Evolutionary conservation across 2,888 invertebrate species (phyloP).

Genomic region (Lasioglossum figueresi): DNA sequence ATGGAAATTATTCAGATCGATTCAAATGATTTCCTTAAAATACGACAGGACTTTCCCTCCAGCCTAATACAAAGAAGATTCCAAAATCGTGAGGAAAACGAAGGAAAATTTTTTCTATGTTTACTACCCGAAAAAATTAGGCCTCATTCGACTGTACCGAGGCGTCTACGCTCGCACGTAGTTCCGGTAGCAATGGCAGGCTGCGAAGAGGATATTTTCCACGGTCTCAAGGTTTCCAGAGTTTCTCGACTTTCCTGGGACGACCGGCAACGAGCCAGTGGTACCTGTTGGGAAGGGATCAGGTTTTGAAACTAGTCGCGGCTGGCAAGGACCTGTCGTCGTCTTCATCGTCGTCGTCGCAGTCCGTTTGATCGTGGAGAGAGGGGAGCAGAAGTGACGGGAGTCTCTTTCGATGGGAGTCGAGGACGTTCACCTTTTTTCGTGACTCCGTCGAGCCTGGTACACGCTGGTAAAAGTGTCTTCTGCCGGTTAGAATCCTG

Average conservation of each 20-base stretch:
- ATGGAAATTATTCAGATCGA: too few species aligned
- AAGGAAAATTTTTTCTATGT: too few species aligned
- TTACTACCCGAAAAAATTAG: too few species aligned
- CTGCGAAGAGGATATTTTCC: neutral
- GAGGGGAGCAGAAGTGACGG: conserved; percentile 71
- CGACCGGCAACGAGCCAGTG: conserved; percentile 21
- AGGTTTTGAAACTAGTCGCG: conserved; percentile 70
- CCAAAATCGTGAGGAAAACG: too few species aligned
- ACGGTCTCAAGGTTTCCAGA: conserved; percentile 60
- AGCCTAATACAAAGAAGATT: too few species aligned
- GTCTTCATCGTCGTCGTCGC: conserved; percentile 27
- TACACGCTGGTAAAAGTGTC: conserved; percentile 72
- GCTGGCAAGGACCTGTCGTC: conserved; percentile 41
- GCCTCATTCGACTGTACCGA: neutral
- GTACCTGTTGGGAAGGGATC: conserved; percentile 60
- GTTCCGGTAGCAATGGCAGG: neutral
- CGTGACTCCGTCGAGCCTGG: conserved; percentile 80
- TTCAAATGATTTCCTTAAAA: too few species aligned
- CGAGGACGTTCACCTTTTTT: conserved; percentile 83
- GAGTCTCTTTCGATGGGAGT: conserved; percentile 73
- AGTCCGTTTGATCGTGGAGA: conserved; percentile 30
- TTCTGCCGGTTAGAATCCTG: conserved; percentile 61
- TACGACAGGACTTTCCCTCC: too few species aligned
- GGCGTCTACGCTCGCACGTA: neutral
- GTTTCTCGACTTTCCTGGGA: conserved; percentile 64